These are phyloP conservation scores for Thecophora atra DNA, from an alignment of 2,888 invertebrate genomes.

Conservation along the genomic window DNA sequence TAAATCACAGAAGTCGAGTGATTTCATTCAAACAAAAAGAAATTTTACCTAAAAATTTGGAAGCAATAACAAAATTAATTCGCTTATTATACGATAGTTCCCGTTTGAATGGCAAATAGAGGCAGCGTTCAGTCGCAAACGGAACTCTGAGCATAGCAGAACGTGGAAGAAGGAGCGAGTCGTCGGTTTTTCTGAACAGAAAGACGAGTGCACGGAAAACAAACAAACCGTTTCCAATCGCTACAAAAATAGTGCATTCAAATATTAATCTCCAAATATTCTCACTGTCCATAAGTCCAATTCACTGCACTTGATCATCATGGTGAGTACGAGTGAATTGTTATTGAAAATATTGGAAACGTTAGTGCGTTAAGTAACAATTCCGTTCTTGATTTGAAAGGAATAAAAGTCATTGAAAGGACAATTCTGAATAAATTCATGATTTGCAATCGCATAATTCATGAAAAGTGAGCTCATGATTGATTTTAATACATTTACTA, in stretches of 20 bases:
- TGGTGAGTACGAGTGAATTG: conserved; percentile 15
- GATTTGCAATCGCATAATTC: no score
- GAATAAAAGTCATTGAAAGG: no score
- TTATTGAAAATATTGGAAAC: no score
- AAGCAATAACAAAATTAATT: no score
- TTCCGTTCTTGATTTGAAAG: no score
- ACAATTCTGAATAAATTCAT: no score
- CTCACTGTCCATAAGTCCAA: conserved; percentile 11
- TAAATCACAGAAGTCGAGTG: neutral
- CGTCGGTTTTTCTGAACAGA: neutral
- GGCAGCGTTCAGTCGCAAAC: conserved; percentile 10
- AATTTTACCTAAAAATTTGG: neutral
- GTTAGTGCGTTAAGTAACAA: no score
- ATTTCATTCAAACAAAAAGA: neutral
- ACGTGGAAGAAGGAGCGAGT: neutral
- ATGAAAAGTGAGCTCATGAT: no score
- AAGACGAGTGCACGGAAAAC: neutral
- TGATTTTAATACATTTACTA: no score
- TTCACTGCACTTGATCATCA: conserved; percentile 7
- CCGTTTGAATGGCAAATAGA: no score
- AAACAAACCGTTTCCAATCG: no score
- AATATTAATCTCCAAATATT: conserved; percentile 9
- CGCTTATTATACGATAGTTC: no score
- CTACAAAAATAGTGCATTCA: neutral
- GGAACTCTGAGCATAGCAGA: neutral